Conservation (phyloP, 2,113 vertebrate genomes). For the Himantopus leucocephalus region DNA sequence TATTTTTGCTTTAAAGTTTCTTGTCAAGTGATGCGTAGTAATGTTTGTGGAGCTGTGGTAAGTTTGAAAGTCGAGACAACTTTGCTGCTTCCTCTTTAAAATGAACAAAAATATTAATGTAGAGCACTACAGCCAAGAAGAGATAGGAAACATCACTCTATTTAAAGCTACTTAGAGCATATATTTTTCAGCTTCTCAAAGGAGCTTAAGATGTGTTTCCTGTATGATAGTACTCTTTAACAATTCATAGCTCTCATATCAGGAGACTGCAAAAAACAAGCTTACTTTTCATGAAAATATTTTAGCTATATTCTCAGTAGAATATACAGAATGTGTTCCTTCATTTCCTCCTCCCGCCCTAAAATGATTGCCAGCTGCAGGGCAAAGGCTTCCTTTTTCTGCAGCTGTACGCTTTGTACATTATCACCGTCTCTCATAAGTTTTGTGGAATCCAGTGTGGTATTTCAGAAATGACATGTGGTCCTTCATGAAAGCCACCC, state of each 20-base stretch:
- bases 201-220: slow-evolving; percentile 29
- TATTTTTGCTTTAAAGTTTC: background rate
- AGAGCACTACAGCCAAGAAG: background rate
- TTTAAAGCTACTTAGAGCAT: background rate
- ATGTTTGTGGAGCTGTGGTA: background rate
- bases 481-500: background rate
- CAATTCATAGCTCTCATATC: background rate
- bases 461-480: background rate
- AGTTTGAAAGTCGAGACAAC: background rate
- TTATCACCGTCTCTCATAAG: background rate
- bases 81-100: background rate
- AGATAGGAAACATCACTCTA: background rate
- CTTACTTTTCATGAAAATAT: background rate
- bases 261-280: background rate
- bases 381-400: background rate
- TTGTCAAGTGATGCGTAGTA: background rate
- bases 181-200: background rate
- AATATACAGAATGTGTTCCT: background rate
- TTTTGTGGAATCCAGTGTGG: background rate
- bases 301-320: background rate
- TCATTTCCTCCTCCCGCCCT: background rate
- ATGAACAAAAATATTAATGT: background rate
- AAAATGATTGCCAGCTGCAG: background rate
- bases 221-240: background rate
- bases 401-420: background rate